Evolutionary conservation across 1,140 invertebrate genomes (phyloP), one percentile per base, ranked within the genome.

Genomic region (Calephelis nemesis): DNA sequence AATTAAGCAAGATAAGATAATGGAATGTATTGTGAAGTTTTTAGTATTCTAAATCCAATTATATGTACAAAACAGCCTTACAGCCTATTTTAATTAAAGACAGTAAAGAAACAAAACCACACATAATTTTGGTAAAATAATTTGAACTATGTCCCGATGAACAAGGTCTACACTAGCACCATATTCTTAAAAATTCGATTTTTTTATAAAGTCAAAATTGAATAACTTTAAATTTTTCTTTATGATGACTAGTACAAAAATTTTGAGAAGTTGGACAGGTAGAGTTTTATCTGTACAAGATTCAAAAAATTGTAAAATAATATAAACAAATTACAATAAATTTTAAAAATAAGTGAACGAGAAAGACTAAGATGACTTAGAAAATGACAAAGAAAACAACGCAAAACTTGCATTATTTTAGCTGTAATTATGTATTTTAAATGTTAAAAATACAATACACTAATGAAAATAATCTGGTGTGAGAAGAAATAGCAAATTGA

Each of bases 1-100:
- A 72, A 67, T 65, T 72, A 74, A 70, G 70, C 70, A 76, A 77
- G 66, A 54, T 74, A 74, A 71, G 73, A 68, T 81, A 87, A 74
- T 88, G 87, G 87, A 90, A 90, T 90, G 87, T 87, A 83, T 81
- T 65, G 77, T 78, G 83, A 85, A 86, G 80, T 77, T 50, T 72
- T 69, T 71, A 68, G 54, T 74, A 74, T 49, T 30, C 65, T 78
- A 75, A 64, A 65, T 65, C 67, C 50, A 67, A 47, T 39, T 49
- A 10, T 74, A 77, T 77, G 60, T 88, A 83, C 78, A 84, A 69
- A 81, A 76, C 75, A 80, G 80, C 79, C 78, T 79, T 73, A 81
- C 13, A 63, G 15, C 52, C 54, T 60, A 39, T 11, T 47, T 58
- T 52, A 45, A 40, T 47, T 47, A 47, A 62, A 69, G 69, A 74